These are phyloP conservation scores for Sandelia bainsii DNA, from an alignment of 2,797 vertebrate species.

Conservation along the genomic window DNA sequence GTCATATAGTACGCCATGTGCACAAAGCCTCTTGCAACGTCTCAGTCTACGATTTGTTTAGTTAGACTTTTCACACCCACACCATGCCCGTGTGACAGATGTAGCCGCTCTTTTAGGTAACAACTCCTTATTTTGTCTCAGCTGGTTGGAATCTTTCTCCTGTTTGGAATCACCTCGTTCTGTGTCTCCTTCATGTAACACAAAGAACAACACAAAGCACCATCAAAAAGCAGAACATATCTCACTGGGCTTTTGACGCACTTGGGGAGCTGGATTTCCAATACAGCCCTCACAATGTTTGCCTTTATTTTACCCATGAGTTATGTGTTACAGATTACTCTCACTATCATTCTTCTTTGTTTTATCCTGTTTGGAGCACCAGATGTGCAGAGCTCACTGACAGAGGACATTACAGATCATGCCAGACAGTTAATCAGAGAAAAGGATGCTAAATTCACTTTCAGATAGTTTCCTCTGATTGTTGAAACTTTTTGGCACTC, in stretches of 20 bases:
- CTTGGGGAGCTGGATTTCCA: not conserved
- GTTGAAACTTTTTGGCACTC: slow-evolving; percentile 49
- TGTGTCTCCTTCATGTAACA: no score
- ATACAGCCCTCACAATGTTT: slow-evolving; percentile 1
- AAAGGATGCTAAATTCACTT: slow-evolving; percentile 52
- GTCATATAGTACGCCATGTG: no score
- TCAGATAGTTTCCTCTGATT: slow-evolving; percentile 71
- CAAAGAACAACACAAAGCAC: no score
- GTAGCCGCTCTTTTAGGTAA: no score
- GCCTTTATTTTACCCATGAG: not conserved
- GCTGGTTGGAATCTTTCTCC: no score
- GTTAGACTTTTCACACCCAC: no score
- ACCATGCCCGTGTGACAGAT: no score
- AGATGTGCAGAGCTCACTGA: slow-evolving; percentile 6
- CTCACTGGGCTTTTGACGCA: not conserved
- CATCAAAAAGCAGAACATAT: slow-evolving; percentile 7
- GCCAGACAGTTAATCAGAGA: slow-evolving; percentile 42
- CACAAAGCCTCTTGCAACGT: no score
- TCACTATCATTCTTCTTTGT: slow-evolving; percentile 3
- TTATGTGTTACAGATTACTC: not conserved
- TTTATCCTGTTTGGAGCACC: slow-evolving; percentile 33
- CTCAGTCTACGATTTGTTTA: no score
- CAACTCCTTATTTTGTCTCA: no score
- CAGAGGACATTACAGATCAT: slow-evolving; percentile 15
- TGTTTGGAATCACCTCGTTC: no score